Conservation (phyloP, 2,888 invertebrate genomes). For the Orthosia gothica region DNA sequence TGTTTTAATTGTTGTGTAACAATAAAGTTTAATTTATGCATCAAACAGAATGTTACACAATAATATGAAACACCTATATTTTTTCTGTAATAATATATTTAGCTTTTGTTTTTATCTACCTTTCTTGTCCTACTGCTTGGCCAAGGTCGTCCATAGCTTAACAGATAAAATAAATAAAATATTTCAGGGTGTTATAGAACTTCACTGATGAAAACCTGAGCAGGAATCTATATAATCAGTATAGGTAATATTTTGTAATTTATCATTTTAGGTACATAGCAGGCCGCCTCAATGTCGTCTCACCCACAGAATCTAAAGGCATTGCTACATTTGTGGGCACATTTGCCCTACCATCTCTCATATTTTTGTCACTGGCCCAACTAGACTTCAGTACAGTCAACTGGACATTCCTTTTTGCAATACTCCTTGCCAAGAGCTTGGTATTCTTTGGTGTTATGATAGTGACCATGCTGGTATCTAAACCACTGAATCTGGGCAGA, state of each 20-base stretch:
- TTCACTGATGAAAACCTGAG: background rate
- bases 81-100: background rate
- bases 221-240: too few relatives aligned
- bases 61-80: background rate
- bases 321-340: constrained; percentile 98
- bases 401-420: constrained; percentile 97
- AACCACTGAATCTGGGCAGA: constrained; percentile 95
- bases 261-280: constrained; percentile 94
- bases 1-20: constrained; percentile 21
- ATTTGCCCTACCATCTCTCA: constrained; percentile 97
- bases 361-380: constrained; percentile 97
- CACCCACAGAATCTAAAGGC: constrained; percentile 96
- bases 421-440: constrained; percentile 96
- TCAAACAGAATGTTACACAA: background rate
- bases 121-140: background rate
- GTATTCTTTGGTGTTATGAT: constrained; percentile 96
- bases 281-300: constrained; percentile 95
- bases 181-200: background rate
- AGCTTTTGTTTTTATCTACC: background rate
- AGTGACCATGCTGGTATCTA: constrained; percentile 95
- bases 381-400: constrained; percentile 96
- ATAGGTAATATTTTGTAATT: background rate
- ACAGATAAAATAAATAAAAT: background rate
- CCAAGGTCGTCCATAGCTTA: background rate
- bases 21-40: background rate